Conservation (phyloP, 2,888 invertebrate species). For the Ichneumoninae sp. region DNA sequence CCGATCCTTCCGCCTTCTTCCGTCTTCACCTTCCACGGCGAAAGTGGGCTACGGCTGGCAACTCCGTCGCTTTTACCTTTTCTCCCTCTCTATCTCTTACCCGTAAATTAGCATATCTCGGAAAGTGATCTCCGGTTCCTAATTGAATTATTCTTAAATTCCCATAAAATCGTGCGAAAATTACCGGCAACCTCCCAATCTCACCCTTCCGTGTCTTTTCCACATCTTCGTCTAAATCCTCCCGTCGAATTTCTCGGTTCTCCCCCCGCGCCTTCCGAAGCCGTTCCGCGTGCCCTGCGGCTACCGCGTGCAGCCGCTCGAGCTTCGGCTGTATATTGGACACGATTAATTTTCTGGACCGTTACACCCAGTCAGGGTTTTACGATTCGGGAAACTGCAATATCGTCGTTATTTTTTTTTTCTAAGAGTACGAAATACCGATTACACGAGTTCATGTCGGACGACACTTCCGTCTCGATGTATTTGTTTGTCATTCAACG, state of each 20-base stretch:
- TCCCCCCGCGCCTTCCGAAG: slow-evolving; percentile 2
- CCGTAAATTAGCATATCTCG: slow-evolving; percentile 83
- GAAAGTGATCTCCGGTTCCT: slow-evolving; percentile 82
- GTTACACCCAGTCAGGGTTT: slow-evolving; percentile 74
- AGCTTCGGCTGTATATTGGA: slow-evolving; percentile 74
- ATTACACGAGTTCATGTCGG: background rate
- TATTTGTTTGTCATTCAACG: background rate
- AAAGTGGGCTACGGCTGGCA: slow-evolving; percentile 25
- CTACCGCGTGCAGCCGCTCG: slow-evolving; percentile 19
- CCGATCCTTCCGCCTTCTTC: slow-evolving; percentile 22
- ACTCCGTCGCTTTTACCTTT: slow-evolving; percentile 46
- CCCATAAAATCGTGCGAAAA: slow-evolving; percentile 84
- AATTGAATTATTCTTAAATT: slow-evolving; percentile 85
- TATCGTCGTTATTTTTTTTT: background rate
- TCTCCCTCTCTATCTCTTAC: slow-evolving; percentile 43
- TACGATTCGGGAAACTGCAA: slow-evolving; percentile 24
- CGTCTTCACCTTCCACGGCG: slow-evolving; percentile 36
- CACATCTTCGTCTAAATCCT: slow-evolving; percentile 50
- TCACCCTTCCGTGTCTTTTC: slow-evolving; percentile 39
- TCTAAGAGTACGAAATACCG: background rate
- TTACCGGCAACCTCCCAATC: slow-evolving; percentile 75
- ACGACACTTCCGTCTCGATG: background rate
- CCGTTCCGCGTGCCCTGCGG: slow-evolving; percentile 53
- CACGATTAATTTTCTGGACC: slow-evolving; percentile 83
- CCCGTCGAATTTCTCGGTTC: slow-evolving; percentile 27